These are phyloP conservation scores for Cosmia trapezina DNA, from an alignment of 2,888 invertebrate species.

Conservation along the genomic window DNA sequence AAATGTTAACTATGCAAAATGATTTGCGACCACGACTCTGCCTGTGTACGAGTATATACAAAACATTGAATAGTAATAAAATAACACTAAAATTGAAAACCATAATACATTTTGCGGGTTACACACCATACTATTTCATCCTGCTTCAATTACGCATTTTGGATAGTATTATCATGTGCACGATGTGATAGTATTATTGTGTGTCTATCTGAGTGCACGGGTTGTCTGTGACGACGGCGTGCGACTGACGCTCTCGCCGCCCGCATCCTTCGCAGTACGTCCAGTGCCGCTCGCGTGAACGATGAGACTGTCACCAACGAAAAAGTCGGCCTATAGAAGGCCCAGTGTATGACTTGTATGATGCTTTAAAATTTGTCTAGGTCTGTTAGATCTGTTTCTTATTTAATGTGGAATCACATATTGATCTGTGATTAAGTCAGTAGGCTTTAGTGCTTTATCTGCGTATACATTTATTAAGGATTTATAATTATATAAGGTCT, in stretches of 20 bases:
- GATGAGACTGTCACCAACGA: background rate
- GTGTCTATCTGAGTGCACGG: background rate
- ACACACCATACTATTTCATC: background rate
- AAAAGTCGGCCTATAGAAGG: background rate
- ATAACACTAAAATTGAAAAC: too few species aligned
- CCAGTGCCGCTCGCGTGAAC: background rate
- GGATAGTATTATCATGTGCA: background rate
- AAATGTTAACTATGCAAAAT: background rate
- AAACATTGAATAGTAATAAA: background rate
- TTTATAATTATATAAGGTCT: background rate
- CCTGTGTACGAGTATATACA: background rate
- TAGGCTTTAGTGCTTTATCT: constrained; percentile 18
- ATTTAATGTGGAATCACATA: constrained; percentile 4
- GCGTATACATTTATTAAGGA: constrained; percentile 2
- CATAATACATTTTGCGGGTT: background rate
- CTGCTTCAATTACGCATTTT: background rate
- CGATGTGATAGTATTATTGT: too few species aligned
- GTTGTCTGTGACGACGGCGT: background rate
- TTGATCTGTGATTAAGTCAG: constrained; percentile 26
- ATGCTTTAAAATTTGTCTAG: constrained; percentile 9
- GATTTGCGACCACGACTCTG: too few species aligned
- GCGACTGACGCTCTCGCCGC: background rate
- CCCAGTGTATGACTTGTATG: constrained; percentile 8
- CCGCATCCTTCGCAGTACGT: background rate
- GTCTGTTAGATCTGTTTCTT: constrained; percentile 3